Base-by-base conservation (phyloP, 2,888 invertebrate genomes). In the Spodoptera exigua region DNA sequence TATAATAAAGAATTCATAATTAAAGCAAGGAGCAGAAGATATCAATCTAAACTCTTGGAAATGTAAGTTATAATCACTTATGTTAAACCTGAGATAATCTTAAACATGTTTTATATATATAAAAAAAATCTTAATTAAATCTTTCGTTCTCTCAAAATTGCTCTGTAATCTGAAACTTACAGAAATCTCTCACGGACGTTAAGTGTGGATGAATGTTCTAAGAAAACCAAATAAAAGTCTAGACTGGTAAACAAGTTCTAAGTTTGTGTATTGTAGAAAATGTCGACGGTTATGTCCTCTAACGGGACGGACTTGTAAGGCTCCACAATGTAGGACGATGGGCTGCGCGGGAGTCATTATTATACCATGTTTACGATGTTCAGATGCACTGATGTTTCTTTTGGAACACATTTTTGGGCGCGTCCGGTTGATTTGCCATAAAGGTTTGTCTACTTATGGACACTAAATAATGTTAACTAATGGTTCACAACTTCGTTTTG, bases 221-320 rank as follows among this genome's bases (percentile, higher is more conserved):
- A 43, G n/a, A 13, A 14, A 53, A 44, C 1, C 9, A 57, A 60
- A 59, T 36, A 17, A 21, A 69, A 21, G 12, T 44, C 46, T 46
- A 55, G 46, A 40, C 52, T 9, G n/a, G 40, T 61, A 65, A 74
- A 73, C 62, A 64, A 56, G 59, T 69, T 71, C 57, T 68, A 60
- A 53, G 61, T 60, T 44, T 52, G 18, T 46, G 17, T 47, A 49
- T 58, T 69, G 27, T 62, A 63, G 53, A 64, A 27, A 27, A 63
- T 70, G 75, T 63, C 60, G 57, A 17, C 62, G 53, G 58, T 51
- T 61, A 73, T 70, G 53, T 72, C 64, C 59, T 67, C 76, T 86
- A 85, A 85, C 86, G 85, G 86, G 75, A 79, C 69, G 48, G 47
- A 76, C 82, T 70, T 79, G 72, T 83, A 87, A 79, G 82, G 83